Evolutionary conservation across 2,113 vertebrate genomes (phyloP).

Genomic region (Tretioscincus oriximinensis): DNA sequence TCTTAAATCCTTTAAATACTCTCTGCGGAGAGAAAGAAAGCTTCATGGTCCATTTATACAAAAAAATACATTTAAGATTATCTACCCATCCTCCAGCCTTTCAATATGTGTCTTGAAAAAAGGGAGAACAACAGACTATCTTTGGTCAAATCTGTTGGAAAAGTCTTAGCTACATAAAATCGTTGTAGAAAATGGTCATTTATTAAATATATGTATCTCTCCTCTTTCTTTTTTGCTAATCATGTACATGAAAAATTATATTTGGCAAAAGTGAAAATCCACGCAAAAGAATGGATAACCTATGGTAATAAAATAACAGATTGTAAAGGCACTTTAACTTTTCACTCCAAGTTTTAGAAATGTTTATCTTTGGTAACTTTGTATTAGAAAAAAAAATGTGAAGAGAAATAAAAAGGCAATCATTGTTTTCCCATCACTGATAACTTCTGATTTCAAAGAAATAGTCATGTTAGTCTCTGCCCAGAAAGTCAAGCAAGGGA

Average conservation of each 20-base stretch:
- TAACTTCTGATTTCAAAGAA: too few species aligned
- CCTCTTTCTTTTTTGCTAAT: background rate
- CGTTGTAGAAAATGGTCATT: background rate
- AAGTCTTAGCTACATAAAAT: conserved; percentile 21
- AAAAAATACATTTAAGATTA: too few species aligned
- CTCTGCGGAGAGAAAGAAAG: too few species aligned
- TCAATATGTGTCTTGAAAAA: too few species aligned
- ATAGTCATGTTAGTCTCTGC: too few species aligned
- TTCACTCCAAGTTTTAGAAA: background rate
- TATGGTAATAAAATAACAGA: conserved; percentile 21
- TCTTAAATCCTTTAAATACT: too few species aligned
- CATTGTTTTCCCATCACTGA: too few species aligned
- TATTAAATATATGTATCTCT: background rate
- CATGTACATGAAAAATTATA: background rate
- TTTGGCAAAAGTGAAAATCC: conserved; percentile 14
- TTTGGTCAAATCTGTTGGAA: background rate
- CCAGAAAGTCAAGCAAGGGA: too few species aligned
- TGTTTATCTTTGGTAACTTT: background rate
- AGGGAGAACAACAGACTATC: too few species aligned
- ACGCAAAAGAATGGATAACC: background rate
- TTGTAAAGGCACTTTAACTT: conserved; percentile 12
- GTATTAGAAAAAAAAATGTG: conserved; percentile 45
- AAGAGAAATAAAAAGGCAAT: too few species aligned
- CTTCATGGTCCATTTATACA: too few species aligned
- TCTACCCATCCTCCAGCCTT: too few species aligned